These are phyloP conservation scores for Pseudobourletiella spinata DNA, from an alignment of 1,140 invertebrate species.

Conservation along the genomic window DNA sequence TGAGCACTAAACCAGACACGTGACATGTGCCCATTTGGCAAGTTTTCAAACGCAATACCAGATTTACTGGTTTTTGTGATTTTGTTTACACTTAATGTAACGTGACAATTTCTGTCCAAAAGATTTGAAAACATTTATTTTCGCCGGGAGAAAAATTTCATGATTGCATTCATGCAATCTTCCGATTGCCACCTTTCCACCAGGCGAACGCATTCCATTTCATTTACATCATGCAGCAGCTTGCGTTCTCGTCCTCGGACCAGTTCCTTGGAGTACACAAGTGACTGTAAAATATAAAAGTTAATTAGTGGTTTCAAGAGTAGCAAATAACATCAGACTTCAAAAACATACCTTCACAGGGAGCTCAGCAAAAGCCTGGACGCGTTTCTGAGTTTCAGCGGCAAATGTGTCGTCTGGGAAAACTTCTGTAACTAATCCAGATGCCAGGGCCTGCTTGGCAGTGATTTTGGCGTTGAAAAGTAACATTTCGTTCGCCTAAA, in stretches of 20 bases:
- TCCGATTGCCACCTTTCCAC: conserved; percentile 51
- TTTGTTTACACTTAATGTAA: no score
- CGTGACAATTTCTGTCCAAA: no score
- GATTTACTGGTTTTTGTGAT: no score
- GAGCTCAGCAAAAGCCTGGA: conserved; percentile 46
- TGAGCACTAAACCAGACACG: no score
- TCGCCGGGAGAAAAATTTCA: conserved; percentile 45
- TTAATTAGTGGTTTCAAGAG: not conserved
- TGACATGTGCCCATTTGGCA: no score
- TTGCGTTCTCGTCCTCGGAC: conserved; percentile 42
- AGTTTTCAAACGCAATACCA: no score
- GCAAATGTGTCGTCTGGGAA: conserved; percentile 51
- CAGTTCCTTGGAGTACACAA: conserved; percentile 47
- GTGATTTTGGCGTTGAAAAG: conserved; percentile 68
- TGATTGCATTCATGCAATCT: conserved; percentile 52
- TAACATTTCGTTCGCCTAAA: conserved; percentile 71
- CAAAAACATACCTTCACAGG: conserved; percentile 41
- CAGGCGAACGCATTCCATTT: conserved; percentile 47
- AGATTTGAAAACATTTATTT: no score
- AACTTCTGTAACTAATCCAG: conserved; percentile 62
- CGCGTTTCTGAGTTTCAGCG: conserved; percentile 49
- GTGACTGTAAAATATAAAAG: conserved; percentile 40
- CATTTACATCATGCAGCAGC: conserved; percentile 47
- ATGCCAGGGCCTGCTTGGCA: conserved; percentile 60
- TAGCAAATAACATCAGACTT: no score